Evolutionary conservation across 2,113 vertebrate genomes (phyloP), one percentile per base, ranked within the genome.

Genomic region (Micronycteris hirsuta): DNA sequence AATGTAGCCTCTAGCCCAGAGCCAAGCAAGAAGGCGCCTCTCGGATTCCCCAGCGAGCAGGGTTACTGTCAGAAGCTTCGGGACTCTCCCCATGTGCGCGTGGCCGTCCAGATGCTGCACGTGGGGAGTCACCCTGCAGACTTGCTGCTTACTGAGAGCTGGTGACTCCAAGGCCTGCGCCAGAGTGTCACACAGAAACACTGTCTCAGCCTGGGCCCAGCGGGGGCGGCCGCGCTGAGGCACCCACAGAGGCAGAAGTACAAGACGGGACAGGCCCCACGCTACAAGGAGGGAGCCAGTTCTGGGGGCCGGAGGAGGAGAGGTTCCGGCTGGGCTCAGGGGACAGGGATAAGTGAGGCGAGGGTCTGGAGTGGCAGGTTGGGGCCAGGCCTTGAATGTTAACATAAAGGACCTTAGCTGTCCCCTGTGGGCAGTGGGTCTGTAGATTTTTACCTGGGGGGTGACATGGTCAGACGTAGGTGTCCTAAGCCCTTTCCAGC

Each of bases 11-110:
- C 86, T 80, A 76, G 80, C 95, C 87, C 0, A 0, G 12, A 88
- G 81, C 89, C 61, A 6, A 41, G 70, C 63, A 65, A 56, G 6
- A 38, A 93, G 70, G 90, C 94, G 43, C 68, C 17, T 20, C 49
- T 54, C 80, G 7, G 73, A 14, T 92, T 96, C 56, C 91, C 89
- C 33, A 52, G 86, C 45, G 87, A 95, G 93, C 89, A 70, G 7
- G 8, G 15, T 31, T 4, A 2, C 88, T 68, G 38, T 90, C 67
- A 20, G 78, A 70, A 45, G 45, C 45, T 31, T 43, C 45, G 9
- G 0, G 56, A 82, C 61, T 70, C 71, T 0, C n/a, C 68, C 14
- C 2, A 1, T 1, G 19, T 16, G 38, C 63, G 38, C 76, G 7
- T 3, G 3, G 45, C 43, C 1, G 0, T 58, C 78, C 91, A 56